Conservation (phyloP, 1,140 invertebrate genomes). For the Triops cancriformis region DNA sequence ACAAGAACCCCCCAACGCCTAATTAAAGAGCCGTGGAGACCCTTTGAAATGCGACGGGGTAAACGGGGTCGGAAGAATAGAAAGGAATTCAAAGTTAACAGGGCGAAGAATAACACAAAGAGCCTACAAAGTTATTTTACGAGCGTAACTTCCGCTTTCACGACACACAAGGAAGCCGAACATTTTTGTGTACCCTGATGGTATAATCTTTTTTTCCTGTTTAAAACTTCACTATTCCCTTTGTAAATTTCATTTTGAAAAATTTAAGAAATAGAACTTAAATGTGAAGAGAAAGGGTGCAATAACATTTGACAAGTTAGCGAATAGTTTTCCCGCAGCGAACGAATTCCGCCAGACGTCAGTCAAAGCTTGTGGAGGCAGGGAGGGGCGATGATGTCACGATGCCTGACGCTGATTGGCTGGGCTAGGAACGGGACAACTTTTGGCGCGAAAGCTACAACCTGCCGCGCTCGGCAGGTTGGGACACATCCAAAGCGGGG, state of each 20-base stretch:
- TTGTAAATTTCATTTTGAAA: too few species aligned
- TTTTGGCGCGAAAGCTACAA: neutral
- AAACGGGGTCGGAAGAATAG: too few species aligned
- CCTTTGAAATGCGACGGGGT: neutral
- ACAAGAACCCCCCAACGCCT: neutral
- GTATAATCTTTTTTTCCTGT: too few species aligned
- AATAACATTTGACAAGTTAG: too few species aligned
- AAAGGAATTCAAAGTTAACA: neutral
- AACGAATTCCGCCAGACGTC: too few species aligned
- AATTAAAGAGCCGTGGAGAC: neutral
- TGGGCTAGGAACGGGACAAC: neutral
- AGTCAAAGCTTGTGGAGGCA: neutral
- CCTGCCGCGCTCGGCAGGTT: slow-evolving; percentile 22
- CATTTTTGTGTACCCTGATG: neutral
- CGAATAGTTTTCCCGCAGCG: too few species aligned
- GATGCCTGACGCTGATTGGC: neutral
- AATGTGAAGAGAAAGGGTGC: too few species aligned
- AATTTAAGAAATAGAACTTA: too few species aligned
- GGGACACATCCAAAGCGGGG: neutral
- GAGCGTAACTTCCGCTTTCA: neutral
- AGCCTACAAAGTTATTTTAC: neutral
- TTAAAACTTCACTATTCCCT: too few species aligned
- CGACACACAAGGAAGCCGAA: neutral
- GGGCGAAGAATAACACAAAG: neutral
- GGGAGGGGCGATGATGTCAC: neutral